A percentile compares a stretch with the other conserved stretches of the same genome.
Conservation (phyloP, 2,797 vertebrate species). For the Gorsachius magnificus region DNA sequence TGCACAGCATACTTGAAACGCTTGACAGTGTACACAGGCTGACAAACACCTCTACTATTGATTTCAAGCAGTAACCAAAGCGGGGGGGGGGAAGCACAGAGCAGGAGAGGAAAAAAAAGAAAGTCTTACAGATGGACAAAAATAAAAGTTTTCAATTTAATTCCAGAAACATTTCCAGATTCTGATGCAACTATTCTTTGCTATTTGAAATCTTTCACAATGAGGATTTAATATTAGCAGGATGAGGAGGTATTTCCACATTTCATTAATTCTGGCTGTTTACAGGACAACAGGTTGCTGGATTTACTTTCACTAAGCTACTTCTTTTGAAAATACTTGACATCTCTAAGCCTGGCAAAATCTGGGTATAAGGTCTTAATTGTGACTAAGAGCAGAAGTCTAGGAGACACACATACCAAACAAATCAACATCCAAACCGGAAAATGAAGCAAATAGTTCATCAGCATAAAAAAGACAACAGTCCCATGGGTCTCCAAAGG, state of each 20-base stretch:
- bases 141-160: not conserved
- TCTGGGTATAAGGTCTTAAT: not conserved
- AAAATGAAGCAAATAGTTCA: not conserved
- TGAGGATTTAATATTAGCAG: not conserved
- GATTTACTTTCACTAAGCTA: slow-evolving; percentile 13
- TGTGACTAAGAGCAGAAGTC: not conserved
- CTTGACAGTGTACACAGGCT: not conserved
- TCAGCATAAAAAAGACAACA: not conserved
- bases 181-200: not conserved
- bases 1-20: not conserved
- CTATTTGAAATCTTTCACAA: not conserved
- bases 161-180: not conserved
- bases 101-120: not conserved
- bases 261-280: slow-evolving; percentile 16
- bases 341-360: not conserved
- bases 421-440: not conserved
- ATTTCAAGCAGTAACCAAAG: not conserved
- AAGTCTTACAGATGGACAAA: not conserved
- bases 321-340: not conserved
- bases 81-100: not conserved
- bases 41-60: not conserved
- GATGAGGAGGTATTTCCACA: not conserved
- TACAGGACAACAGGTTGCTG: not conserved
- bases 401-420: not conserved
- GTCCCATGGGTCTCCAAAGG: not conserved